phyloP scores from a whole-genome alignment of 2,888 invertebrate genomes.

The Cosmia trapezina region DNA sequence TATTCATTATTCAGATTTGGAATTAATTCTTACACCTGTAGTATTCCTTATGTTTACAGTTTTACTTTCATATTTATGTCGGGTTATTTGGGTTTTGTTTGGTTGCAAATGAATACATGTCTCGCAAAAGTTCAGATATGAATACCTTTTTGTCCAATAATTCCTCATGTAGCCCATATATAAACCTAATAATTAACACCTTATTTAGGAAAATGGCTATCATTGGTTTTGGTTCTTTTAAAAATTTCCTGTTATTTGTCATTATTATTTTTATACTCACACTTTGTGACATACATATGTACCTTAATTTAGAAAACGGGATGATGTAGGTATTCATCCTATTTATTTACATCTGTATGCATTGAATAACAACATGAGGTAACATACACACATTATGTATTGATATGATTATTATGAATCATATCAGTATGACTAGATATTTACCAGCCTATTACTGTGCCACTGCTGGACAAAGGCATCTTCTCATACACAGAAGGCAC shows the following conservation, averaged over 20 bases:
- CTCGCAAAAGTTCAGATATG: background rate
- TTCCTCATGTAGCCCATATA: too few relatives aligned
- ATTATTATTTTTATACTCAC: conserved; percentile 10
- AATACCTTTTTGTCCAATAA: background rate
- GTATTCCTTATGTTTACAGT: background rate
- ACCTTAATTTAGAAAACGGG: conserved; percentile 5
- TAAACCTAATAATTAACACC: background rate
- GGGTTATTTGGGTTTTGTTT: background rate
- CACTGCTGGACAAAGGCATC: too few relatives aligned
- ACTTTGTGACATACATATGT: background rate
- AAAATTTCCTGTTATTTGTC: conserved; percentile 3
- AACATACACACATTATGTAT: background rate
- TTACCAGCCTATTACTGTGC: too few relatives aligned
- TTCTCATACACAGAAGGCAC: too few relatives aligned
- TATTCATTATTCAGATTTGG: background rate
- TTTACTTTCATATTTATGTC: background rate
- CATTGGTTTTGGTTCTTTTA: conserved; percentile 7
- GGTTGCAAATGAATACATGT: background rate
- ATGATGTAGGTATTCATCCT: conserved; percentile 26
- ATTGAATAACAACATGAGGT: conserved; percentile 44
- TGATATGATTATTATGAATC: conserved; percentile 23
- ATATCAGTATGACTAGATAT: conserved; percentile 1
- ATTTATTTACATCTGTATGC: conserved; percentile 33
- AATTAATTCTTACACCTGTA: background rate
- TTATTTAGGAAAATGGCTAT: conserved; percentile 3